Percentiles rank a stretch among this genome's conserved stretches.
These are phyloP conservation scores for Isaurus tuberculatus DNA, from an alignment of 92 coral and sea anemone genomes.

Conservation along the genomic window DNA sequence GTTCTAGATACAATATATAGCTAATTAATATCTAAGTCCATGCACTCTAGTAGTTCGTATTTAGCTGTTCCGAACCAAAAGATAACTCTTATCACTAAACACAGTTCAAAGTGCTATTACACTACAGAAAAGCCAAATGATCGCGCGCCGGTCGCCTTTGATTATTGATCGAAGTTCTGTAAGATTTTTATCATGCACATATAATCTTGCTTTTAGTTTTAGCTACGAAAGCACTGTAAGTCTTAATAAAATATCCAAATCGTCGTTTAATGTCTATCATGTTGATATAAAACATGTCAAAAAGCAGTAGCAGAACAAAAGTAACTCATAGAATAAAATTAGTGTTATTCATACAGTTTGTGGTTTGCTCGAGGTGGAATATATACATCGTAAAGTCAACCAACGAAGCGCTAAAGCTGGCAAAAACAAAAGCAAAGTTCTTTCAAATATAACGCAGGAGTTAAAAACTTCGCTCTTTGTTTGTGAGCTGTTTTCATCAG, in stretches of 20 bases:
- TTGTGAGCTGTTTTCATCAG: neutral
- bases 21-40: neutral
- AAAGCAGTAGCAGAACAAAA: no score
- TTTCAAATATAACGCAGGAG: no score
- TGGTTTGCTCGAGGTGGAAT: no score
- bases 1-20: neutral
- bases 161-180: neutral
- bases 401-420: no score
- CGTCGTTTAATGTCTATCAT: neutral
- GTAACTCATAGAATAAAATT: no score
- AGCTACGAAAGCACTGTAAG: neutral
- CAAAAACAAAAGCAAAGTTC: no score
- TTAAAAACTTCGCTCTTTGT: no score
- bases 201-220: neutral
- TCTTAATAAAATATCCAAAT: neutral
- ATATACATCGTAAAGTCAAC: no score
- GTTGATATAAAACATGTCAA: no score
- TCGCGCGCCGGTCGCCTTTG: neutral
- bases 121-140: neutral
- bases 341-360: no score
- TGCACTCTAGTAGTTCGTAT: neutral
- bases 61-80: neutral
- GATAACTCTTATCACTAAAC: neutral
- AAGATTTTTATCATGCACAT: neutral
- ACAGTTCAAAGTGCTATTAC: neutral